Conservation (phyloP, 2,113 vertebrate genomes). For the Neolamprologus cancellatus region DNA sequence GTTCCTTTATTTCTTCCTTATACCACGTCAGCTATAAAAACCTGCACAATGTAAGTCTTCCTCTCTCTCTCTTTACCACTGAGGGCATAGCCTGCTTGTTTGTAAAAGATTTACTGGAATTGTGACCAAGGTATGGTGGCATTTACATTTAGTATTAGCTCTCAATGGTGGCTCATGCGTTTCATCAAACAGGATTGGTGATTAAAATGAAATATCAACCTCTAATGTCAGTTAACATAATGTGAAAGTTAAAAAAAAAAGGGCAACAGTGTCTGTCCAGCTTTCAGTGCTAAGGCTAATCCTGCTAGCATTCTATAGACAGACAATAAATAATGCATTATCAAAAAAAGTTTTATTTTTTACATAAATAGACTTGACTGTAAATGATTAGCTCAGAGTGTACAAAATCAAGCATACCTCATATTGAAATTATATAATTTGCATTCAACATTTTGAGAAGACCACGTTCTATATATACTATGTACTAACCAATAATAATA, state of each 20-base stretch:
- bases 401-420: neutral
- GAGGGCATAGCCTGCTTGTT: neutral
- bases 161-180: neutral
- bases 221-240: neutral
- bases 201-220: neutral
- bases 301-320: neutral
- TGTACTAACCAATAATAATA: neutral
- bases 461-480: neutral
- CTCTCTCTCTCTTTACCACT: neutral
- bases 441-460: neutral
- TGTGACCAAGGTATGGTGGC: neutral
- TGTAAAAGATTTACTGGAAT: neutral
- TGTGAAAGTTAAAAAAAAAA: too few relatives aligned
- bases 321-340: neutral
- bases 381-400: accelerated
- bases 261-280: neutral
- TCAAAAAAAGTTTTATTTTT: neutral
- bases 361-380: neutral
- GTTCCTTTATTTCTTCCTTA: neutral
- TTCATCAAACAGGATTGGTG: neutral
- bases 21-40: neutral
- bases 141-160: neutral
- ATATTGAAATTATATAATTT: neutral
- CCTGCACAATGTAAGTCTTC: neutral
- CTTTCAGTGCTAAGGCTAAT: neutral